Percentiles rank a stretch among this genome's conserved stretches.
Conservation (phyloP, 2,888 invertebrate genomes). For the Plagiodera versicolora region DNA sequence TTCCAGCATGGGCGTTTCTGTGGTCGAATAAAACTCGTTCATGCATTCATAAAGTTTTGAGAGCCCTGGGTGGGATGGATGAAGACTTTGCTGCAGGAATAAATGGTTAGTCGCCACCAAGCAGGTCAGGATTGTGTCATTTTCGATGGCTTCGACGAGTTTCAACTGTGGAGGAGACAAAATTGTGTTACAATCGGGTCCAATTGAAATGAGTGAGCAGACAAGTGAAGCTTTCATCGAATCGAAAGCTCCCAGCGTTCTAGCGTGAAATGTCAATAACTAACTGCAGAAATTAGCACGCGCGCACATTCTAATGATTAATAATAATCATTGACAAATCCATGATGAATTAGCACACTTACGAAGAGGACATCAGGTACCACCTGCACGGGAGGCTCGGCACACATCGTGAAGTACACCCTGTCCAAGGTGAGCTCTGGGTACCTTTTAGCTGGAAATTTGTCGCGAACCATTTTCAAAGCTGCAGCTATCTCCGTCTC, state of each 20-base stretch:
- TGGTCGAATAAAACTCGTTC: slow-evolving; percentile 77
- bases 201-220: too few relatives aligned
- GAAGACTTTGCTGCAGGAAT: slow-evolving; percentile 94
- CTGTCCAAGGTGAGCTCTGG: slow-evolving; percentile 76
- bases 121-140: slow-evolving; percentile 88
- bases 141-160: slow-evolving; percentile 88
- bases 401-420: slow-evolving; percentile 53
- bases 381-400: slow-evolving; percentile 46
- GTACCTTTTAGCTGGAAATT: slow-evolving; percentile 80
- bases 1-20: slow-evolving; percentile 76
- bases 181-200: too few relatives aligned
- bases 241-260: too few relatives aligned
- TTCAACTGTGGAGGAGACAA: slow-evolving; percentile 63
- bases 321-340: too few relatives aligned
- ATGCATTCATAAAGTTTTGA: slow-evolving; percentile 84
- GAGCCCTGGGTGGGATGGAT: slow-evolving; percentile 87
- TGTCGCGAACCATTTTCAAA: slow-evolving; percentile 79
- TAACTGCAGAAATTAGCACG: too few relatives aligned
- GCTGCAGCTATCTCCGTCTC: slow-evolving; percentile 80
- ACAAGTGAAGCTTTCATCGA: too few relatives aligned
- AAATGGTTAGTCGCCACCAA: slow-evolving; percentile 85
- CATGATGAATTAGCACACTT: too few relatives aligned
- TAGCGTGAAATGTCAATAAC: too few relatives aligned
- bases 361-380: slow-evolving; percentile 50
- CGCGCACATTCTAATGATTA: too few relatives aligned